Evolutionary conservation across 2,113 vertebrate genomes (phyloP), one percentile per base, ranked within the genome.

Genomic region (Acanthochromis polyacanthus): DNA sequence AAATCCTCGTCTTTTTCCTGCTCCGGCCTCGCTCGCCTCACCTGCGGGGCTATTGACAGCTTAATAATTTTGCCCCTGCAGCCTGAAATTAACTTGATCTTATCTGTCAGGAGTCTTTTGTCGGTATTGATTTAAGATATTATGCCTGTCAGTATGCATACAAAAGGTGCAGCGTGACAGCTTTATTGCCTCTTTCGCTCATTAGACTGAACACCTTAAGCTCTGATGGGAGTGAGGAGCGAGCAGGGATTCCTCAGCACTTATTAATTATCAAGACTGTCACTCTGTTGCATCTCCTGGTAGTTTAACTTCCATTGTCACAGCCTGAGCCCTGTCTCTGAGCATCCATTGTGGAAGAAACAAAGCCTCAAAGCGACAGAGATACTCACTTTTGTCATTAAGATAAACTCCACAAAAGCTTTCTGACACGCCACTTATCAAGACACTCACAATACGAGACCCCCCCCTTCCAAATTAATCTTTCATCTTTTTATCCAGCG

Each of bases 21-120:
- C 70, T 40, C 40, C 32, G 56, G 65, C 78, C 43, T 50, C 53
- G 40, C 72, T 75, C 74, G 25, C 81, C 83, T 78, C 84, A 70
- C 73, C 83, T 60, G 9, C 10, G 64, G 57, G 4, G 77, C 72
- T 75, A 83, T 90, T 88, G 92, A 94, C 92, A 90, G 89, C 89
- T 92, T 93, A 93, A 93, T 94, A 69, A 92, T 93, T 95, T 91
- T 84, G 53, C 71, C 70, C 78, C 79, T 28, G 83, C 86, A 86
- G 83, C 48, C 88, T 92, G 91, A 94, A 94, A 95, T 94, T 85
- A 94, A 87, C 87, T 87, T 87, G 90, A 94, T 95, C 75, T 85
- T 93, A 93, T 95, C 93, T 90, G 91, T 90, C 89, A 76, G 80
- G 70, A 45, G 51, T 89, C 82, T 85, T 91, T 93, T 91, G 90